Conservation (phyloP, 2,888 invertebrate species). For the Stomorhina lunata region DNA sequence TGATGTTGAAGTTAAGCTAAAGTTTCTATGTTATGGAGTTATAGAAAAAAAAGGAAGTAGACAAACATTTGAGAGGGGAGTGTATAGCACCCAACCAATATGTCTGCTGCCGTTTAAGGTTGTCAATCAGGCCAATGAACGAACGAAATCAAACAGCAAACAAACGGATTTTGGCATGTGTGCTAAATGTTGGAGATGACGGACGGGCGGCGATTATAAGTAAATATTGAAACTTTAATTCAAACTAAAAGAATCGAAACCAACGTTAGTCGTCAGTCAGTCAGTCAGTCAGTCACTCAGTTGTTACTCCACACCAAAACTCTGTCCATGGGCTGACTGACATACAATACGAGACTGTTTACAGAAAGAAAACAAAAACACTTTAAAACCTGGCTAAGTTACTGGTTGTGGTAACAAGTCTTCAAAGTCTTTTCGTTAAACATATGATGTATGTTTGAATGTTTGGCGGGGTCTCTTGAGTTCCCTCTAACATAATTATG, state of each 20-base stretch:
- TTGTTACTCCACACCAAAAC: neutral
- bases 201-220: slow-evolving; percentile 18
- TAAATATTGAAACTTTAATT: slow-evolving; percentile 23
- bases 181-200: slow-evolving; percentile 11
- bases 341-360: slow-evolving; percentile 34
- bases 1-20: neutral
- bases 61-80: neutral
- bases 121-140: slow-evolving; percentile 39
- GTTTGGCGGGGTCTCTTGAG: neutral
- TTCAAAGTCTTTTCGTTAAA: neutral
- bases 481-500: slow-evolving; percentile 52
- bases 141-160: too few species aligned
- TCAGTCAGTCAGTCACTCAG: too few species aligned
- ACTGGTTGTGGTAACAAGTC: slow-evolving; percentile 7
- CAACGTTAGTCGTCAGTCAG: too few species aligned
- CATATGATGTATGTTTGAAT: neutral
- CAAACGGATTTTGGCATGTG: slow-evolving; percentile 43
- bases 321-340: slow-evolving; percentile 13
- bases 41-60: slow-evolving; percentile 32
- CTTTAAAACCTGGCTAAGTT: slow-evolving; percentile 26
- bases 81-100: neutral
- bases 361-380: slow-evolving; percentile 36
- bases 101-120: slow-evolving; percentile 23
- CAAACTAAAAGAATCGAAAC: slow-evolving; percentile 1
- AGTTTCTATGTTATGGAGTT: too few species aligned